Evolutionary conservation across 1,140 invertebrate genomes (phyloP), one percentile per base, ranked within the genome.

Genomic region (Orius insidiosus): DNA sequence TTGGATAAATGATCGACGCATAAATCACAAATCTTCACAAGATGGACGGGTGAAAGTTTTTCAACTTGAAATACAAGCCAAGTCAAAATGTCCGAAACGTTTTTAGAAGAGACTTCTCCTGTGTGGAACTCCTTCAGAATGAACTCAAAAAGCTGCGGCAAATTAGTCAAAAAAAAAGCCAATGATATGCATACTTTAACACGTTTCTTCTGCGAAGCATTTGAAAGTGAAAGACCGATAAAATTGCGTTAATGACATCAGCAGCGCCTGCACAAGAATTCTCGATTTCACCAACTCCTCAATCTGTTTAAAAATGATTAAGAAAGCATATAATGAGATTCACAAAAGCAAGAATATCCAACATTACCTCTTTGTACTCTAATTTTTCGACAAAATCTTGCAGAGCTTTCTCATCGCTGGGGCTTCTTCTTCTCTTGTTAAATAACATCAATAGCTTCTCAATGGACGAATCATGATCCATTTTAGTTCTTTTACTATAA

Each of bases 1-100:
- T 48, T 48, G 42, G 64, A 59, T 5, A 65, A 64, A 40, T 59
- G 61, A 14, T 63, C 58, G 39, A 69, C 68, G 38, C 68, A 68
- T n/a, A 64, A 55, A 52, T 70, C 59, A 30, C 54, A 34, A 6
- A 65, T 63, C 31, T 64, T 63, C 36, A 68, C 59, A 32, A 69
- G 59, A 54, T 68, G 70, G 5, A 63, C 58, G 8, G 53, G 14
- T 5, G 52, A 51, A 18, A 56, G 43, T 44, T 55, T 56, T 18
- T 55, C 52, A 2, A 55, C 32, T 44, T 56, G 53, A 15, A 53
- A 24, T 5, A 48, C 49, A 10, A 56, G 45, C 43, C 51, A 51
- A 24, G 46, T 49, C 3, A 52, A 24, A 7, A 56, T 39, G 10
- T 19, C 50, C 19, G 47, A 46, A n/a, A 42, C 41, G 15, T 46